Base-by-base conservation (phyloP, 2,113 vertebrate species). In the Lathamus discolor region DNA sequence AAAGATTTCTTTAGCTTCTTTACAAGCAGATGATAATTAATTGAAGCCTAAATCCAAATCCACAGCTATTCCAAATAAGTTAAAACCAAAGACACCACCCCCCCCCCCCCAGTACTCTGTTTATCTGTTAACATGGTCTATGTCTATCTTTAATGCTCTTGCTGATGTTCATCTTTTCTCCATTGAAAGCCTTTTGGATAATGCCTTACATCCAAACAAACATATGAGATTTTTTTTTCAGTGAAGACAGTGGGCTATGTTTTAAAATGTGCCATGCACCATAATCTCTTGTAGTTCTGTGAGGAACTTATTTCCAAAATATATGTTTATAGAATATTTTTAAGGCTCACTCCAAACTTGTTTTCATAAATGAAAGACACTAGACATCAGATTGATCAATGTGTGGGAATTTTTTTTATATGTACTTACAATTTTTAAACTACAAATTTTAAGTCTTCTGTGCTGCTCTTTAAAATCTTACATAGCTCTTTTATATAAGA, bases 141-240 rank as follows among this genome's bases (percentile, higher is more conserved):
- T 49, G 72, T 96, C 86, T 80, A 31, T 86, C 67, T 64, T 75
- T 83, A 94, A 81, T 20, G 41, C 24, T 48, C 29, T 48, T 86
- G 39, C 69, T 94, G 73, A 72, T 92, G 43, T 86, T 94, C 55
- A 29, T 88, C 28, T 91, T 92, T 91, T 83, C 48, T n/a, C 55
- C 5, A 9, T 22, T 79, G 75, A 17, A 91, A 44, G 11, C 51
- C n/a, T n/a, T 75, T 55, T 83, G 48, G 61, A 52, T 85, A 66
- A 88, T 63, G 39, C 37, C 72, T 90, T 78, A 27, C n/a, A n/a
- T 46, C 46, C 25, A 74, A 51, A 63, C 43, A 46, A 83, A 52
- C 25, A 31, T 5, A 11, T 64, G 28, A 73, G 79, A 2, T 19
- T 10, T n/a, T 23, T 22, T 20, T 49, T 64, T 10, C 13, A 35